Conservation (phyloP, 2,888 invertebrate species). For the Hydrotaea cyrtoneurina region DNA sequence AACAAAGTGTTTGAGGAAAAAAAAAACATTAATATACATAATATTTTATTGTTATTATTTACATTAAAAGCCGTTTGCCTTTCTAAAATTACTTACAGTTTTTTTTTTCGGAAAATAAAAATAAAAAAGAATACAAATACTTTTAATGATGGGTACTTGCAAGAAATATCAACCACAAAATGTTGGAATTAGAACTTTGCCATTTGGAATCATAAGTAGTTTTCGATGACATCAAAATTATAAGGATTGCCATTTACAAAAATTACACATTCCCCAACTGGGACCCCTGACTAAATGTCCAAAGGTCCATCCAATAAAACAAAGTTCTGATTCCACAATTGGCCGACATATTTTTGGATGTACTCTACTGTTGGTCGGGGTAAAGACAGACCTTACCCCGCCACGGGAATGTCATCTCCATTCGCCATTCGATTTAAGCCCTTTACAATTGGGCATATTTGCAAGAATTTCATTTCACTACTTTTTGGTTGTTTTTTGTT, state of each 20-base stretch:
- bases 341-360: too few relatives aligned
- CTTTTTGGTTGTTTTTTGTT: too few relatives aligned
- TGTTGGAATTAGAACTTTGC: too few relatives aligned
- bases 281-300: too few relatives aligned
- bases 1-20: constrained; percentile 28
- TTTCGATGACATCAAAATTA: too few relatives aligned
- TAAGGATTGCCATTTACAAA: too few relatives aligned
- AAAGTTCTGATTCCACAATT: too few relatives aligned
- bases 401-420: not conserved
- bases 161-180: too few relatives aligned
- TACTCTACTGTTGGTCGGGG: too few relatives aligned
- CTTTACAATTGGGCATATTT: not conserved
- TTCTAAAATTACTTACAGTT: not conserved
- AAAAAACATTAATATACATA: constrained; percentile 5
- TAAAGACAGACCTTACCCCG: not conserved
- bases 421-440: not conserved
- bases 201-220: too few relatives aligned
- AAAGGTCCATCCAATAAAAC: too few relatives aligned
- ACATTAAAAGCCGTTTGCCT: not conserved
- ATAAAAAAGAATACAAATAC: not conserved
- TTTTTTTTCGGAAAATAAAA: not conserved
- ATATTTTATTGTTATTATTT: constrained; percentile 9
- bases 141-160: not conserved
- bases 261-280: too few relatives aligned
- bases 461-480: not conserved